Evolutionary conservation across 2,888 invertebrate genomes (phyloP).

Genomic region (Andrena marginata): DNA sequence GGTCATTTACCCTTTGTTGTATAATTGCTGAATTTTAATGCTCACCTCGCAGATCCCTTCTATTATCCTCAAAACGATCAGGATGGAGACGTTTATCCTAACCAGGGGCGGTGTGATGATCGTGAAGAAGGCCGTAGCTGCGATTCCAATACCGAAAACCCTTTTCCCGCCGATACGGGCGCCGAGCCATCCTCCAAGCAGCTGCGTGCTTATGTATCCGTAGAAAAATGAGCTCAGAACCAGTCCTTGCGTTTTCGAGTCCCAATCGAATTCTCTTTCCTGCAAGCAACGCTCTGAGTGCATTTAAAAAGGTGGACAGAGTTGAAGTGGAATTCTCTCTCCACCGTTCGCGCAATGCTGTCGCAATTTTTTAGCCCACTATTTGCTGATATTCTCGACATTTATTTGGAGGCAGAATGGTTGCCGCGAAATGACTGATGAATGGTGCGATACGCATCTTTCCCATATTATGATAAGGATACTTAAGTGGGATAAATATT

Average conservation of each 20-base stretch:
- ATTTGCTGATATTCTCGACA: neutral
- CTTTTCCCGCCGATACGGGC: conserved; percentile 94
- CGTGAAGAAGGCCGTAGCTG: conserved; percentile 92
- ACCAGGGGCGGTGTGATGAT: conserved; percentile 93
- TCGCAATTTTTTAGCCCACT: no score
- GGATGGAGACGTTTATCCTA: conserved; percentile 89
- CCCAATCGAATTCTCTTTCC: conserved; percentile 91
- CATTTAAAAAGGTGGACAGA: neutral
- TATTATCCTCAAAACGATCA: conserved; percentile 91
- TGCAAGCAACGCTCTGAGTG: conserved; percentile 22
- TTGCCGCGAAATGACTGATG: neutral
- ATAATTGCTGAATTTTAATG: no score
- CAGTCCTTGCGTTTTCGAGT: conserved; percentile 90
- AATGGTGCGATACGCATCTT: neutral
- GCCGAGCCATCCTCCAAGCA: conserved; percentile 94
- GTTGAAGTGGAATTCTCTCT: neutral
- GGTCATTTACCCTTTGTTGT: no score
- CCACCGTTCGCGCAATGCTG: no score
- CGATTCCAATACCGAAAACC: conserved; percentile 92
- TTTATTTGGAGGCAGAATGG: neutral
- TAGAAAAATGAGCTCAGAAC: conserved; percentile 96
- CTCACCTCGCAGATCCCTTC: conserved; percentile 93
- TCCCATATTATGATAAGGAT: neutral
- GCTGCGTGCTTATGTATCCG: conserved; percentile 94
- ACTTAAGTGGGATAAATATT: neutral